phyloP scores from a whole-genome alignment of 2,113 vertebrate species.

The Atrichornis clamosus region DNA sequence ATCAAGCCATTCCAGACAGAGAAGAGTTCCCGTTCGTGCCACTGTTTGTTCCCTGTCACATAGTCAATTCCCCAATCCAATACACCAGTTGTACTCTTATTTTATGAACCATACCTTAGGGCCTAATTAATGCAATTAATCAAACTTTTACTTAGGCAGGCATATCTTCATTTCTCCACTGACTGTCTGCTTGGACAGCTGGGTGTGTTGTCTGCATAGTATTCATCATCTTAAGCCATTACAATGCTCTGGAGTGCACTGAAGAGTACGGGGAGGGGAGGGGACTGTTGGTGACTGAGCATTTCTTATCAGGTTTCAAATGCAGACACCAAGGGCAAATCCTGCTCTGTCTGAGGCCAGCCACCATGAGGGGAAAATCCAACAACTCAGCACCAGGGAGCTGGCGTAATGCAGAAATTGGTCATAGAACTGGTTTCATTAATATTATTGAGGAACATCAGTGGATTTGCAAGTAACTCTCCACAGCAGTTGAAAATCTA shows the following conservation, averaged over 20 bases:
- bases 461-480: neutral
- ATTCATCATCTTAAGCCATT: constrained; percentile 49
- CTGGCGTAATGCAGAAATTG: neutral
- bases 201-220: constrained; percentile 49
- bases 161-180: constrained; percentile 48
- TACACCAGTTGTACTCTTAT: constrained; percentile 62
- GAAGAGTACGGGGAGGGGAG: neutral
- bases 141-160: constrained; percentile 68
- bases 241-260: constrained; percentile 19
- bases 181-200: constrained; percentile 56
- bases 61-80: constrained; percentile 68
- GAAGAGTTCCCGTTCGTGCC: neutral
- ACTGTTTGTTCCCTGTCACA: constrained; percentile 67
- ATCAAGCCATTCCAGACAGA: constrained; percentile 45
- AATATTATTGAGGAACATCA: neutral
- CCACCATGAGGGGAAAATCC: neutral
- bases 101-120: constrained; percentile 76
- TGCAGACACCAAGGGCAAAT: neutral
- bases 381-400: neutral
- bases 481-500: neutral
- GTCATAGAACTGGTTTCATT: neutral
- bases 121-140: constrained; percentile 78
- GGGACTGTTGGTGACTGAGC: neutral
- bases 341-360: neutral
- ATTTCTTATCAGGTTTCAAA: neutral